Percentiles rank a stretch among this genome's conserved stretches.
phyloP scores from a whole-genome alignment of 2,113 vertebrate species.

The Pituophis catenifer region DNA sequence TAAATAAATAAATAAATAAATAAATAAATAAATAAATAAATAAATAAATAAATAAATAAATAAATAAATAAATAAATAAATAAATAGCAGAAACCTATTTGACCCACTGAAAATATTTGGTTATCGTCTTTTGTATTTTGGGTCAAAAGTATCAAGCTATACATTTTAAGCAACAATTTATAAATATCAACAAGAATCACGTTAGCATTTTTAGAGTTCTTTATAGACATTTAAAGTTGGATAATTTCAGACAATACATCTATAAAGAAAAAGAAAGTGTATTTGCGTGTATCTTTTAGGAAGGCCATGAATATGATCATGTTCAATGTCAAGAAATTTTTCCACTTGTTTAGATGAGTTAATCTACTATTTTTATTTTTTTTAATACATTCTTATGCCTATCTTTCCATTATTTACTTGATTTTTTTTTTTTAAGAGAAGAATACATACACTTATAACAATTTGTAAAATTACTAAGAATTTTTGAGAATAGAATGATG shows the following conservation, averaged over 20 bases:
- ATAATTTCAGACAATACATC: background rate
- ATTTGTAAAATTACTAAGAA: background rate
- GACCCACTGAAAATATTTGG: background rate
- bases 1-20: too few relatives aligned
- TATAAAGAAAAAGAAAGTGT: background rate
- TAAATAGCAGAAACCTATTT: background rate
- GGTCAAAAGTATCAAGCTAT: background rate
- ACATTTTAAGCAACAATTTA: background rate
- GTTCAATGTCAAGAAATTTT: background rate
- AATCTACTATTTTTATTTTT: background rate
- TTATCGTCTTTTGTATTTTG: background rate
- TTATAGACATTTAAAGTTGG: background rate
- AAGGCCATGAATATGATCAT: background rate
- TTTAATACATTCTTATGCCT: background rate
- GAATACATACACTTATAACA: background rate
- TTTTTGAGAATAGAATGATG: background rate
- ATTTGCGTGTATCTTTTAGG: background rate
- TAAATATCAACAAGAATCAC: background rate
- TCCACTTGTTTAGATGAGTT: background rate
- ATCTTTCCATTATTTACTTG: background rate
- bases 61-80: too few relatives aligned
- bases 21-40: too few relatives aligned
- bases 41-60: too few relatives aligned
- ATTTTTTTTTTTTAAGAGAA: background rate
- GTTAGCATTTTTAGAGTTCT: background rate